A percentile compares a stretch with the other conserved stretches of the same genome.
These are phyloP conservation scores for Danio jaintianensis DNA, from an alignment of 2,797 vertebrate species.

Conservation along the genomic window DNA sequence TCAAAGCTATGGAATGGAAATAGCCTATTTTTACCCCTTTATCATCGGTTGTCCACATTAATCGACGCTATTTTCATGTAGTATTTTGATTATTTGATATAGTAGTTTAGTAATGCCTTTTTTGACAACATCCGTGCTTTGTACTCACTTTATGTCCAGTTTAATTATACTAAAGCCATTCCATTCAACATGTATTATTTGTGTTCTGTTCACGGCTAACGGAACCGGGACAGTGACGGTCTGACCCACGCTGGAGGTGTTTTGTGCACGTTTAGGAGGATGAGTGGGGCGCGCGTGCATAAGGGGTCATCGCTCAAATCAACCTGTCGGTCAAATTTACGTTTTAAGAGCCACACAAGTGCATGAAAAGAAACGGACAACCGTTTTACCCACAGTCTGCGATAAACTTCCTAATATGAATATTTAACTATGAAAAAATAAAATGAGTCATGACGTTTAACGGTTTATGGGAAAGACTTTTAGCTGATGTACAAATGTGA, in stretches of 20 bases:
- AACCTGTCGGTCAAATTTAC: conserved; percentile 45
- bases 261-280: conserved; percentile 26
- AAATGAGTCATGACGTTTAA: not conserved
- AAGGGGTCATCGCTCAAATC: conserved; percentile 40
- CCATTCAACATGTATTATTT: not conserved
- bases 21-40: not conserved
- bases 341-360: conserved; percentile 35
- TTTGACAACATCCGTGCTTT: not conserved
- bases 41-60: not conserved
- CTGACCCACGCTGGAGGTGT: conserved; percentile 33
- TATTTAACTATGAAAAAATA: not conserved
- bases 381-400: not conserved
- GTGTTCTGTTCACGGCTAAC: not conserved
- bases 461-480: not conserved
- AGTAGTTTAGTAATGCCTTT: not conserved
- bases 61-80: not conserved
- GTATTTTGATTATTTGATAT: not conserved
- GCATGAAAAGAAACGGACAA: conserved; percentile 11
- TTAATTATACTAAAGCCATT: not conserved
- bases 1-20: not conserved
- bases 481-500: conserved; percentile 1
- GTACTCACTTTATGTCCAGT: not conserved
- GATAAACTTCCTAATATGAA: not conserved
- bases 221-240: conserved; percentile 10
- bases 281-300: conserved; percentile 24